Base-by-base conservation (phyloP, 1,140 invertebrate species). In the Augochlora pura region DNA sequence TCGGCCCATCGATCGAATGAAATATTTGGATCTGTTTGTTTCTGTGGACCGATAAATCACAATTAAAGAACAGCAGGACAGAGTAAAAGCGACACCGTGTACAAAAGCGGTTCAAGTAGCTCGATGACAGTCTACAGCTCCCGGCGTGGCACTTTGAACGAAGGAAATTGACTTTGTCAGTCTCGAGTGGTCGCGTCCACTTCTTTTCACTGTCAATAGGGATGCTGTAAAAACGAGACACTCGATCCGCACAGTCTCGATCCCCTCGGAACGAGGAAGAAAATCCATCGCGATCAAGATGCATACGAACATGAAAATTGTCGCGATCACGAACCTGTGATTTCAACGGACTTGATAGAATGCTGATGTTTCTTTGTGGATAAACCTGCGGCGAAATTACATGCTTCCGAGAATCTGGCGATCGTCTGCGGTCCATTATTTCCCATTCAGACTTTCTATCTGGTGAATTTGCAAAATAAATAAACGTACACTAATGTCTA, bases 161-260 rank as follows among this genome's bases (percentile, higher is more conserved):
- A 80, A 86, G 82, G 74, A 85, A 85, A 86, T 82, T 77, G 69
- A 80, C 72, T 77, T 77, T 79, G 78, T 77, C 81, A 63, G 59
- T 63, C 46, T 79, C 59, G 83, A 81, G 85, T 82, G 72, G 59
- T 74, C 42, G 62, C 57, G 62, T 25, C 32, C 59, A 72, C 62
- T 84, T 82, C 72, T 86, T 86, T 84, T 77, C 78, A 65, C 49
- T 42, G 69, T 79, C 75, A 66, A 75, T 79, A 83, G 70, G 70
- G 9, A 16, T 46, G 82, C 74, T 64, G 70, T 32, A 77, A 83
- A 85, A 82, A 86, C 75, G 67, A 59, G 70, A 27, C 60, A 23
- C 12, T 38, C 65, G 27, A 72, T 67, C 64, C 18, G 32, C 52
- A 52, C 42, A 68, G 46, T 57, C 54, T n/a, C 27, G 12, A 16